phyloP scores from a whole-genome alignment of 2,888 invertebrate species.

The Rhamphomyia laevipes region DNA sequence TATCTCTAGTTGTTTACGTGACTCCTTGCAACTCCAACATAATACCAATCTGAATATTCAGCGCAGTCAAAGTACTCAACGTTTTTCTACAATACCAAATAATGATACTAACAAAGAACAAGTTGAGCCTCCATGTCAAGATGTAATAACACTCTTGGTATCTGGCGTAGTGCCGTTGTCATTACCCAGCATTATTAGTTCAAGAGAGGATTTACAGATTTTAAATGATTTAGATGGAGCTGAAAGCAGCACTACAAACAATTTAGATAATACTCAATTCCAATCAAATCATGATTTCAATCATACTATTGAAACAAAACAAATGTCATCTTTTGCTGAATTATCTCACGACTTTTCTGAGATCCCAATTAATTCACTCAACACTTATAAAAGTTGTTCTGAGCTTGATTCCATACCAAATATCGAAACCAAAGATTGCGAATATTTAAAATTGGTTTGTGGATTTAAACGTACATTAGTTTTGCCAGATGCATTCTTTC shows the following conservation, averaged over 20 bases:
- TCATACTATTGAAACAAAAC: slow-evolving; percentile 17
- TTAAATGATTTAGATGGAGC: slow-evolving; percentile 22
- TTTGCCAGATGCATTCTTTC: slow-evolving; percentile 35
- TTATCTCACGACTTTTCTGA: slow-evolving; percentile 15
- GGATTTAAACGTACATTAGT: slow-evolving; percentile 34
- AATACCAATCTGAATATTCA: slow-evolving; percentile 38
- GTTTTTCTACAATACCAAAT: slow-evolving; percentile 21
- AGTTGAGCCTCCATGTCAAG: slow-evolving; percentile 16
- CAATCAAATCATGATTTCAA: slow-evolving; percentile 11
- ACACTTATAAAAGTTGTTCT: slow-evolving; percentile 5
- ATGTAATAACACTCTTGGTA: slow-evolving; percentile 14
- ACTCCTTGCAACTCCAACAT: slow-evolving; percentile 36
- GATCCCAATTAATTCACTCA: slow-evolving; percentile 24
- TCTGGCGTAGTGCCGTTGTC: slow-evolving; percentile 9
- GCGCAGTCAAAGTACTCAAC: slow-evolving; percentile 37
- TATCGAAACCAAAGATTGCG: slow-evolving; percentile 34
- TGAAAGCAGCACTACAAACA: slow-evolving; percentile 11
- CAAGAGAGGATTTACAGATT: slow-evolving; percentile 1
- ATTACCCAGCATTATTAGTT: slow-evolving; percentile 9
- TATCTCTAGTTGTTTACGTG: slow-evolving; percentile 31
- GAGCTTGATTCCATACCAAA: slow-evolving; percentile 25
- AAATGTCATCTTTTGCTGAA: slow-evolving; percentile 18
- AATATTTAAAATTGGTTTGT: slow-evolving; percentile 34
- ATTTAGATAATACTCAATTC: slow-evolving; percentile 14
- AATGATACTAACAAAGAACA: slow-evolving; percentile 18